Conservation (phyloP, 2,888 invertebrate species). For the Mythimna pallens region DNA sequence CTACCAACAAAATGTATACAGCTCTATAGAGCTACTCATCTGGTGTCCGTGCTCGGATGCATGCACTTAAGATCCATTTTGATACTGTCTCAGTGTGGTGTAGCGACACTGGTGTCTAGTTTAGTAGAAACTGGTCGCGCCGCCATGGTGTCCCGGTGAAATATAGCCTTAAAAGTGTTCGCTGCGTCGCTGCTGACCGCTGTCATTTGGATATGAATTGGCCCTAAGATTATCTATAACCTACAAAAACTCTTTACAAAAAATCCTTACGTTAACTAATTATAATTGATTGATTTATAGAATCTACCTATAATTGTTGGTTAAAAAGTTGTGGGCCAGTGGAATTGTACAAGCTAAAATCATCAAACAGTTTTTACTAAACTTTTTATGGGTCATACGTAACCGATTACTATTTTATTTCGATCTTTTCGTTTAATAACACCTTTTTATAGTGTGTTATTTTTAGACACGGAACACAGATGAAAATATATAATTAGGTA, state of each 20-base stretch:
- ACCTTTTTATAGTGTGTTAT: neutral
- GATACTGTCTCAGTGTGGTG: no score
- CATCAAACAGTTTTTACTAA: neutral
- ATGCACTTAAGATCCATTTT: no score
- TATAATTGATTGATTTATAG: neutral
- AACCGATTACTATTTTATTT: conserved; percentile 1
- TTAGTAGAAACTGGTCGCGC: no score
- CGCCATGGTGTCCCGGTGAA: no score
- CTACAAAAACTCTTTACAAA: neutral
- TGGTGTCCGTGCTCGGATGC: no score
- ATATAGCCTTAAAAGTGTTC: no score
- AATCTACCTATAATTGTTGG: neutral
- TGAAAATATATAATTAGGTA: neutral
- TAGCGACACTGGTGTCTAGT: no score
- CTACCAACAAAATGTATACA: no score
- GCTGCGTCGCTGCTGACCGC: no score
- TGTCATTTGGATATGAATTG: no score
- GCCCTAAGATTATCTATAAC: no score
- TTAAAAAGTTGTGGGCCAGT: neutral
- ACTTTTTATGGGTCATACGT: conserved; percentile 1
- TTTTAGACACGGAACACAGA: neutral
- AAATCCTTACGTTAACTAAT: neutral
- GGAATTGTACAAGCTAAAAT: conserved; percentile 12
- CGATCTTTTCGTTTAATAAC: neutral
- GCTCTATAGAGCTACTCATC: no score